Conservation (phyloP, 2,113 vertebrate genomes). For the Nipponia nippon region DNA sequence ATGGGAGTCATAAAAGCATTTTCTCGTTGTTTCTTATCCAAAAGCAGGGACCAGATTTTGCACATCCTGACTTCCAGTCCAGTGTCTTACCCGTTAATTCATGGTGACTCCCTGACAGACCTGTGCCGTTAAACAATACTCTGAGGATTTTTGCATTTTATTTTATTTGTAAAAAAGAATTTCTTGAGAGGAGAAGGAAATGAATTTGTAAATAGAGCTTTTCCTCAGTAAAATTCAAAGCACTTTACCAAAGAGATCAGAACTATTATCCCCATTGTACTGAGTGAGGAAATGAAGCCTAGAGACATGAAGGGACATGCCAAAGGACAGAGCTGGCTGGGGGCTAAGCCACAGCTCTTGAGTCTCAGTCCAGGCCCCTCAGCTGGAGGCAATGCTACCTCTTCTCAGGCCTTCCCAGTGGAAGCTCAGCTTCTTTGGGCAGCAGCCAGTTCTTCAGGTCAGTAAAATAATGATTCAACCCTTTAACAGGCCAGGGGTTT, state of each 20-base stretch:
- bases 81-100: neutral
- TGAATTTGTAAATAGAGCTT: neutral
- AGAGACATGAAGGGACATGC: neutral
- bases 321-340: neutral
- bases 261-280: neutral
- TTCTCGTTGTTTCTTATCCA: neutral
- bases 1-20: neutral
- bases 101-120: neutral
- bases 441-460: constrained; percentile 3
- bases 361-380: neutral
- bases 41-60: neutral
- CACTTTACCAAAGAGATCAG: neutral
- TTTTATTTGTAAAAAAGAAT: neutral
- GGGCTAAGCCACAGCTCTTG: neutral
- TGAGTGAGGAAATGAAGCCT: neutral
- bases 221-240: neutral
- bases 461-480: neutral
- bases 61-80: neutral
- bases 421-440: neutral
- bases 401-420: neutral
- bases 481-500: neutral
- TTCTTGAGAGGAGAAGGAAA: neutral
- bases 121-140: neutral
- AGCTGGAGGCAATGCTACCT: neutral
- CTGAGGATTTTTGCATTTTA: fast-evolving